These are phyloP conservation scores for Lacerta viridis DNA, from an alignment of 2,797 vertebrate species.

Conservation along the genomic window DNA sequence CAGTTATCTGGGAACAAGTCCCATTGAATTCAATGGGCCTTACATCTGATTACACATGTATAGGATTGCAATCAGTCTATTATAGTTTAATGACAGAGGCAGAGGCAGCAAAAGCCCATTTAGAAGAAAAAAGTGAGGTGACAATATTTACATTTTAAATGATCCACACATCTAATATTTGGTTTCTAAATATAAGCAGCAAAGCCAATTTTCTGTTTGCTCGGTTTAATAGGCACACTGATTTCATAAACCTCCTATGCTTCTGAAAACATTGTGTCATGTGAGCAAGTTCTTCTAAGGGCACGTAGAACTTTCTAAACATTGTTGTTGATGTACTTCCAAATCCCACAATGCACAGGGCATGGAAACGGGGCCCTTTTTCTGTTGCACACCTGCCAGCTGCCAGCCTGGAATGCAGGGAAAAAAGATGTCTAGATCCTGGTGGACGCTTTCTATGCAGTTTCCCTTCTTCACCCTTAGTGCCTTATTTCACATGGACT, in stretches of 20 bases:
- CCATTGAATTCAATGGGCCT: neutral
- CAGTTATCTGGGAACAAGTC: neutral
- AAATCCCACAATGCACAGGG: neutral
- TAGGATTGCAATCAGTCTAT: neutral
- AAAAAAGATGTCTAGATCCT: neutral
- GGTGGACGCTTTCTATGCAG: neutral
- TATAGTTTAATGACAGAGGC: neutral
- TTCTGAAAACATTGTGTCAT: neutral
- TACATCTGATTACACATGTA: neutral
- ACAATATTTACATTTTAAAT: slow-evolving; percentile 29
- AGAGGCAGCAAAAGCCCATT: neutral
- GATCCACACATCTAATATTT: slow-evolving; percentile 26
- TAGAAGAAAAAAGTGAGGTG: slow-evolving; percentile 3
- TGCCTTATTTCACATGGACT: too few species aligned
- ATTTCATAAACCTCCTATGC: neutral
- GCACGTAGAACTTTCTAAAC: neutral
- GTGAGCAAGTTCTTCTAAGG: neutral
- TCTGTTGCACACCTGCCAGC: neutral
- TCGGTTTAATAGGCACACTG: slow-evolving; percentile 9
- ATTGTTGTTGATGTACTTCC: neutral
- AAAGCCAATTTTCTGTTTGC: slow-evolving; percentile 1
- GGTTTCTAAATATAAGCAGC: slow-evolving; percentile 11
- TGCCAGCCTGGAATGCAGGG: too few species aligned
- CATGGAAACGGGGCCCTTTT: neutral
- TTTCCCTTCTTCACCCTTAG: neutral